Evolutionary conservation across 2,888 invertebrate genomes (phyloP), one percentile per base, ranked within the genome.

Genomic region (Epiperipatus broadwayi): DNA sequence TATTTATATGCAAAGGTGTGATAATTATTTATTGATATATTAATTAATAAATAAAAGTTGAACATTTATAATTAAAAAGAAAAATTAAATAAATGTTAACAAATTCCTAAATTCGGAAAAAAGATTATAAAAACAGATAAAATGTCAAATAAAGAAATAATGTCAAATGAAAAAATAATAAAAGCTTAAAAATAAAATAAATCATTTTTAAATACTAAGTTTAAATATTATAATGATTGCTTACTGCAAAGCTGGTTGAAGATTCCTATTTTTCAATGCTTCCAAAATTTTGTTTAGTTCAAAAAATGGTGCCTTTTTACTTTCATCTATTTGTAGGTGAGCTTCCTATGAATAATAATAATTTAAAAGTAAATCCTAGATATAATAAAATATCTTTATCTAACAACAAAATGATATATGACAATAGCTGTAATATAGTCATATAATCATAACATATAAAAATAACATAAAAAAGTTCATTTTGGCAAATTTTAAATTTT

Each of bases 251-350:
- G 91, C 91, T 8, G 81, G 80, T 28, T 70, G 68, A 2, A 93
- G 68, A 54, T 89, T 76, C 35, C 73, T 73, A 34, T 73, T 72
- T 48, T 78, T 76, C 43, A 95, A 66, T 33, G 81, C 75, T 46
- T 78, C 81, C 36, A 89, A 71, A 48, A 93, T 89, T 47, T 77
- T 71, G 62, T 91, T 89, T 42, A 84, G 60, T 59, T 80, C 79
- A 31, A 70, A 71, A 51, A 80, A 84, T 3, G 78, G 78, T 51
- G 78, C 77, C 50, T 75, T 74, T 49, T 70, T 67, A 33, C 66
- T 65, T 43, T 67, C 65, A 46, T 73, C 72, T 39, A 73, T 62
- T 48, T 67, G 64, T 37, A 78, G 59, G 35, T 68, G 68, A 30
- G 76, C 71, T 60, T 80, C 80, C 73, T 76, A 47, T n/a, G 53